Conservation (phyloP, 2,888 invertebrate species). For the Phorcus lineatus region DNA sequence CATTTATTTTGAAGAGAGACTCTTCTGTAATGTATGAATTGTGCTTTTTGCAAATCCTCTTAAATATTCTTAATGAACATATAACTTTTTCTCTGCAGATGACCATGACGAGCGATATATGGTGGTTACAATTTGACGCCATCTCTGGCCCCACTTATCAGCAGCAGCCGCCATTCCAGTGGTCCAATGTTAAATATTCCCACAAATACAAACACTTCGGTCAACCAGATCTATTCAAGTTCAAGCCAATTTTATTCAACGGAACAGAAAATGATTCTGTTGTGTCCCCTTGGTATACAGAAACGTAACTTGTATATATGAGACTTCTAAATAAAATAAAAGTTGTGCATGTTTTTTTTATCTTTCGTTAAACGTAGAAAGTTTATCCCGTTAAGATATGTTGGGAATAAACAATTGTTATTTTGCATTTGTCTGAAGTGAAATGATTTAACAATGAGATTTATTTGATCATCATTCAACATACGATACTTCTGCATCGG, state of each 20-base stretch:
- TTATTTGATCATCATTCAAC: too few relatives aligned
- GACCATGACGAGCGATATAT: slow-evolving; percentile 56
- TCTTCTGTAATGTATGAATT: too few relatives aligned
- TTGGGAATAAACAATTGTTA: too few relatives aligned
- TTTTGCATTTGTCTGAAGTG: too few relatives aligned
- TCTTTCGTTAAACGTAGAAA: too few relatives aligned
- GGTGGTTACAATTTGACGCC: slow-evolving; percentile 79
- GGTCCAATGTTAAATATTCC: slow-evolving; percentile 83
- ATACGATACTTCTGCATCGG: too few relatives aligned
- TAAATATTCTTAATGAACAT: too few relatives aligned
- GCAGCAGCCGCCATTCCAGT: slow-evolving; percentile 84
- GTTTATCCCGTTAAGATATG: too few relatives aligned
- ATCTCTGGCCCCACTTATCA: slow-evolving; percentile 80
- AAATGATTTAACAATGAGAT: too few relatives aligned
- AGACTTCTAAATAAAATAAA: neutral
- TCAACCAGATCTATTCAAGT: slow-evolving; percentile 86
- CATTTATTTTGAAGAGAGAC: too few relatives aligned
- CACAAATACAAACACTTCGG: slow-evolving; percentile 81
- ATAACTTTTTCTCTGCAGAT: slow-evolving; percentile 61
- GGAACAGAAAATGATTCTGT: slow-evolving; percentile 35
- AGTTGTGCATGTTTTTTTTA: too few relatives aligned
- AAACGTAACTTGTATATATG: neutral
- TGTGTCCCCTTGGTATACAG: neutral
- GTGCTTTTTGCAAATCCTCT: too few relatives aligned
- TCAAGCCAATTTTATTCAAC: slow-evolving; percentile 77